Evolutionary conservation across 2,797 vertebrate genomes (phyloP), one percentile per base, ranked within the genome.

Genomic region (Lacerta agilis): DNA sequence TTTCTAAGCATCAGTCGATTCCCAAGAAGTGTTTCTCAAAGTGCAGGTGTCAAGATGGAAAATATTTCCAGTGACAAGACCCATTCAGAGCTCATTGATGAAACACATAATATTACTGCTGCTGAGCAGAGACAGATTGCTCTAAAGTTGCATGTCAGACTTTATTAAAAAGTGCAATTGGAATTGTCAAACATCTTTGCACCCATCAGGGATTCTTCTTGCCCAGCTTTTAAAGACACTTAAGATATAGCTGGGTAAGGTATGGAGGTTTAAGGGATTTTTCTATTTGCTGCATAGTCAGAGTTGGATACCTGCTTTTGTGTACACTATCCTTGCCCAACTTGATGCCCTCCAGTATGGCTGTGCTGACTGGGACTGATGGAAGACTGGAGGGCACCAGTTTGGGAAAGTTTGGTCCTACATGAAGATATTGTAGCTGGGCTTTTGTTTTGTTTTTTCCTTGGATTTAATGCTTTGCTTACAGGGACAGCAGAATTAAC

Each of bases 91-190:
- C 45, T 67, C n/a, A 73, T 33, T 90, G 91, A 87, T 49, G 43
- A 75, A 90, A 55, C 61, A 85, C 9, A 76, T 66, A 79, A 78
- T 78, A 71, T 83, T 83, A 75, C 33, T 88, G 69, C 85, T 90
- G 20, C 7, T 69, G 89, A 82, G 88, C 45, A 84, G 73, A 91
- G 87, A 73, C 17, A 83, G 72, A 86, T 93, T 69, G 85, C 41
- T 86, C 61, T 88, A n/a, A 83, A 83, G 85, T 80, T 89, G 76
- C 43, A 90, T 45, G 83, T 36, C 38, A 79, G 23, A 1, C 71
- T 87, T 95, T 92, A 92, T 91, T 92, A 61, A 90, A 91, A 87
- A 89, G 41, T 17, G 10, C 77, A 72, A 9, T 8, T 64, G 78
- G 45, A 91, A 88, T 61, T 89, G 85, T 91, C 90, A 87, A 3